phyloP scores from a whole-genome alignment of 2,888 invertebrate species.

The Phorcus lineatus region DNA sequence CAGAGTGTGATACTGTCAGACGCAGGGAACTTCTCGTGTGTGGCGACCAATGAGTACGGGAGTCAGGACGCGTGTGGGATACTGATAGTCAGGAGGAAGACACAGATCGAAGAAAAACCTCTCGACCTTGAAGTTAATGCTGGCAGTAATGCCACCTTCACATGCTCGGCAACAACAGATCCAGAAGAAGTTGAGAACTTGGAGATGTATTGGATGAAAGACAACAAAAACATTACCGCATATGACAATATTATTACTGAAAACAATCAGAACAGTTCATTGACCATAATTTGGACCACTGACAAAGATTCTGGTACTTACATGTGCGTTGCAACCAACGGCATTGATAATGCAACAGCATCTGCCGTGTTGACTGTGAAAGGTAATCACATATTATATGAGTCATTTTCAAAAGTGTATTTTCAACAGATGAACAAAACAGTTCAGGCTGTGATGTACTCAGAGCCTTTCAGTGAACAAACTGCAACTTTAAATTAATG shows the following conservation, averaged over 20 bases:
- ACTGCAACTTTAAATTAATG: no score
- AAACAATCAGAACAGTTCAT: slow-evolving; percentile 85
- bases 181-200: slow-evolving; percentile 83
- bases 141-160: slow-evolving; percentile 88
- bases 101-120: slow-evolving; percentile 82
- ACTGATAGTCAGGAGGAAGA: slow-evolving; percentile 86
- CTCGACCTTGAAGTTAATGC: slow-evolving; percentile 94
- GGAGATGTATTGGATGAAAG: slow-evolving; percentile 89
- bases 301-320: slow-evolving; percentile 96
- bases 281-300: slow-evolving; percentile 94
- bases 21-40: slow-evolving; percentile 93
- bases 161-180: slow-evolving; percentile 95
- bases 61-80: slow-evolving; percentile 86
- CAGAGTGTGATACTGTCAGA: slow-evolving; percentile 88
- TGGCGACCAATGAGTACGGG: slow-evolving; percentile 94
- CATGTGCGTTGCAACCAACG: slow-evolving; percentile 94
- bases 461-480: no score
- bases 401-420: no score
- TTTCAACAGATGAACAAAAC: no score
- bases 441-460: no score
- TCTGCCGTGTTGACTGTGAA: slow-evolving; percentile 94
- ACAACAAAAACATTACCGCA: slow-evolving; percentile 91
- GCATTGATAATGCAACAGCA: slow-evolving; percentile 89
- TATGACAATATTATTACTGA: slow-evolving; percentile 76
- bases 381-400: no score